Conservation (phyloP, 2,888 invertebrate species). For the Hemaris fuciformis region DNA sequence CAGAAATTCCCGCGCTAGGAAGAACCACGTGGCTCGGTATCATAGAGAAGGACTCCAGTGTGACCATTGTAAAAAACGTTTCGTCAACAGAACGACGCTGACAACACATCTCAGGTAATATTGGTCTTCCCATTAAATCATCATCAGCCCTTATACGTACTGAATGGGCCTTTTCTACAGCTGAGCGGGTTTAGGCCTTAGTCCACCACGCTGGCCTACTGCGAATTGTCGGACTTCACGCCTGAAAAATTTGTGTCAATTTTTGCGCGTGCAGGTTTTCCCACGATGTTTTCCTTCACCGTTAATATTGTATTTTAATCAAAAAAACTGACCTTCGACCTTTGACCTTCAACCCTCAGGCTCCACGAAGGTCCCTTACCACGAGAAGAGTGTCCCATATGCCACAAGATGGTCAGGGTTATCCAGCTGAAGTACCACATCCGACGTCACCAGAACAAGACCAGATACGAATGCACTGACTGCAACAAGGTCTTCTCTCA, state of each 20-base stretch:
- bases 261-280: too few species aligned
- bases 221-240: too few species aligned
- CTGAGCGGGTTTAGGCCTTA: too few species aligned
- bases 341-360: slow-evolving; percentile 31
- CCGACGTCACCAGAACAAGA: slow-evolving; percentile 58
- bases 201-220: too few species aligned
- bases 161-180: too few species aligned
- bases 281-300: too few species aligned
- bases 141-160: too few species aligned
- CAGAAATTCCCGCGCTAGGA: slow-evolving; percentile 67
- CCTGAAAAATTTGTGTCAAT: too few species aligned
- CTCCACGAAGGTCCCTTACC: slow-evolving; percentile 70
- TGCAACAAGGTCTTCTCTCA: slow-evolving; percentile 69
- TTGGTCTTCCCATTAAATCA: too few species aligned
- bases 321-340: too few species aligned
- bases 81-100: slow-evolving; percentile 67
- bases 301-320: too few species aligned
- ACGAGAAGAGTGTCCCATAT: slow-evolving; percentile 60
- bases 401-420: slow-evolving; percentile 66
- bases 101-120: slow-evolving; percentile 66
- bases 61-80: slow-evolving; percentile 69
- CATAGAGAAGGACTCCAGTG: slow-evolving; percentile 71
- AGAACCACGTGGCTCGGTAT: slow-evolving; percentile 65
- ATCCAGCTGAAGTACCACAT: slow-evolving; percentile 72
- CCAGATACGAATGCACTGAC: slow-evolving; percentile 56